Conservation (phyloP, 2,888 invertebrate genomes). For the Podotricha telesiphe region DNA sequence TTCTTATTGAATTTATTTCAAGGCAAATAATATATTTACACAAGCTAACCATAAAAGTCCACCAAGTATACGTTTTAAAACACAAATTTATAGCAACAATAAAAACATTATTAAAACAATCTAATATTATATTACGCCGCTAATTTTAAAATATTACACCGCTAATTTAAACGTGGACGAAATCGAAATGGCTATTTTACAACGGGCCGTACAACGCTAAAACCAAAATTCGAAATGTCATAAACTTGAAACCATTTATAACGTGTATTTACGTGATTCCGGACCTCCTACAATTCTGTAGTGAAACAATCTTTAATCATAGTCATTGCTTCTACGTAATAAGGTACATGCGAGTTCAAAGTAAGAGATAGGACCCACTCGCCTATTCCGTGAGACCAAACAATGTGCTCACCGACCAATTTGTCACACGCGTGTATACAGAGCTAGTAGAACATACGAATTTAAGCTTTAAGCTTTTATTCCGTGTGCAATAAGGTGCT, state of each 20-base stretch:
- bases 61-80: conserved; percentile 17
- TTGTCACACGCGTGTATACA: conserved; percentile 55
- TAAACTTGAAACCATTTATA: conserved; percentile 42
- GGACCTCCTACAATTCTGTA: conserved; percentile 41
- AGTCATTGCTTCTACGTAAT: conserved; percentile 41
- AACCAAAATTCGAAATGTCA: conserved; percentile 39
- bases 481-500: conserved; percentile 10
- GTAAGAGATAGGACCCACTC: conserved; percentile 45
- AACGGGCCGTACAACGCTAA: conserved; percentile 33
- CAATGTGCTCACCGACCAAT: conserved; percentile 53
- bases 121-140: conserved; percentile 27
- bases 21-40: conserved; percentile 3
- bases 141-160: conserved; percentile 34
- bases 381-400: conserved; percentile 52
- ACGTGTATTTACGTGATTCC: conserved; percentile 35
- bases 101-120: conserved; percentile 39
- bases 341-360: conserved; percentile 40
- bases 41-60: conserved; percentile 5
- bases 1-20: not conserved
- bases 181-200: conserved; percentile 40
- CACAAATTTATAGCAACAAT: conserved; percentile 32
- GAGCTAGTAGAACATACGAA: conserved; percentile 27
- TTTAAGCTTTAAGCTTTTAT: conserved; percentile 22
- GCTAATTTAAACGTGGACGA: conserved; percentile 33
- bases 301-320: conserved; percentile 44